A percentile compares a stretch with the other conserved stretches of the same genome.
Evolutionary conservation across 2,113 vertebrate species (phyloP).

Genomic region (Cacatua alba): DNA sequence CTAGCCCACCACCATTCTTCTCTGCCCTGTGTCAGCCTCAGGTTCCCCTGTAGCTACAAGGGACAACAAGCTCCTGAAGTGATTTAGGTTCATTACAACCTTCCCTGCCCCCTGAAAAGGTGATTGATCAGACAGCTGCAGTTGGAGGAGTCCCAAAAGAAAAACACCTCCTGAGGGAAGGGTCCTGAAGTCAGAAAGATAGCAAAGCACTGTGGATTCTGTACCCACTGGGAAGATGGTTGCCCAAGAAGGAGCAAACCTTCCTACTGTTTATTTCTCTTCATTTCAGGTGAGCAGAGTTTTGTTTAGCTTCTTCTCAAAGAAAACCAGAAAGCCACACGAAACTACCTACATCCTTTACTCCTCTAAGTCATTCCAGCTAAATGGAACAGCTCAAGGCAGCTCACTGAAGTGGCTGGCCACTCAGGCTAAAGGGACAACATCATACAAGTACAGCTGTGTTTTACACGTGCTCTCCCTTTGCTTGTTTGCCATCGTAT

Average conservation of each 20-base stretch:
- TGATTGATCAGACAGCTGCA: not conserved
- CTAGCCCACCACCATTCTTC: not conserved
- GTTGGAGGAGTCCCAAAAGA: not conserved
- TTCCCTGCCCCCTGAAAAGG: not conserved
- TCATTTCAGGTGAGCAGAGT: not conserved
- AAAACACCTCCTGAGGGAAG: not conserved
- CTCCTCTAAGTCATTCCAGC: not conserved
- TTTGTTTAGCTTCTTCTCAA: not conserved
- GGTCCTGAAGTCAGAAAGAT: not conserved
- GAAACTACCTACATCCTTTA: not conserved
- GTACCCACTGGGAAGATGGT: not conserved
- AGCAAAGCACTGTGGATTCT: not conserved
- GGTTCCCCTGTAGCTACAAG: not conserved
- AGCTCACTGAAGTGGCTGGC: no score
- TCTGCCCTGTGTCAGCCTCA: not conserved
- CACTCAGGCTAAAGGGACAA: fast-evolving
- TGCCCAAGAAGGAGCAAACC: not conserved
- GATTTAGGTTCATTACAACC: not conserved
- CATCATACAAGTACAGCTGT: fast-evolving
- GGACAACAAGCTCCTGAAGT: not conserved
- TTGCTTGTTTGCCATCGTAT: not conserved
- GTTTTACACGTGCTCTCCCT: not conserved
- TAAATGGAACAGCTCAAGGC: not conserved
- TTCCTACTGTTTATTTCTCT: not conserved
- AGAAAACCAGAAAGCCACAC: not conserved